Evolutionary conservation across 2,888 invertebrate genomes (phyloP), one percentile per base, ranked within the genome.

Genomic region (Meta bourneti): DNA sequence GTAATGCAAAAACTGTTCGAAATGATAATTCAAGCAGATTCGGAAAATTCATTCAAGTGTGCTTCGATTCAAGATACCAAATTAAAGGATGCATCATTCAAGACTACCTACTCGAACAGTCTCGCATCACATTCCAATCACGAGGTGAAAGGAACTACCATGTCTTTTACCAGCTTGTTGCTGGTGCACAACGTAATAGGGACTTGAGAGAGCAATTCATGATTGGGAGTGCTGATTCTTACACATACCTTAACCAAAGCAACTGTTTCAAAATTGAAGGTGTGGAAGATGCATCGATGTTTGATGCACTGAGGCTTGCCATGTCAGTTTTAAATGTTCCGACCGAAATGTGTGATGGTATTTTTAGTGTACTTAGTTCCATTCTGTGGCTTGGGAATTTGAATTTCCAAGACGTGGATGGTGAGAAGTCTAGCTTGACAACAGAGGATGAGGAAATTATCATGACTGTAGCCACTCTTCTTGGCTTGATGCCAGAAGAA

Each of bases 31-130:
- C 98, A 16, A 98, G 98, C 71, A 96, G 98, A 11, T 98, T 98
- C 95, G 98, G 98, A n/a, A 98, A 98, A 95, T 98, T 98, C 95
- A 98, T 98, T 96, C 98, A 98, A 95, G 98, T 98, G 8, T 97
- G 98, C 94, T 97, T 98, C 94, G 98, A 98, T 95, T 96, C 96
- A 93, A 96, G 97, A 94, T 98, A 97, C 95, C 97, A 97, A 95
- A 98, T 98, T 94, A 97, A 97, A 93, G 98, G 98, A 20, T 98
- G 98, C 94, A 97, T 98, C 93, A 97, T 98, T 85, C 97, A 98
- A 94, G 98, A 98, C 95, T 98, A 98, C 95, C 95, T 98, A 84
- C 95, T 98, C 93, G 98, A 98, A 95, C 97, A 98, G 94, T 98
- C 98, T 34, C 96, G 98, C 93, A 97, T 98, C 94, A 98, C 98